Evolutionary conservation across 2,797 vertebrate genomes (phyloP), one percentile per base, ranked within the genome.

Genomic region (Lagocephalus sceleratus): DNA sequence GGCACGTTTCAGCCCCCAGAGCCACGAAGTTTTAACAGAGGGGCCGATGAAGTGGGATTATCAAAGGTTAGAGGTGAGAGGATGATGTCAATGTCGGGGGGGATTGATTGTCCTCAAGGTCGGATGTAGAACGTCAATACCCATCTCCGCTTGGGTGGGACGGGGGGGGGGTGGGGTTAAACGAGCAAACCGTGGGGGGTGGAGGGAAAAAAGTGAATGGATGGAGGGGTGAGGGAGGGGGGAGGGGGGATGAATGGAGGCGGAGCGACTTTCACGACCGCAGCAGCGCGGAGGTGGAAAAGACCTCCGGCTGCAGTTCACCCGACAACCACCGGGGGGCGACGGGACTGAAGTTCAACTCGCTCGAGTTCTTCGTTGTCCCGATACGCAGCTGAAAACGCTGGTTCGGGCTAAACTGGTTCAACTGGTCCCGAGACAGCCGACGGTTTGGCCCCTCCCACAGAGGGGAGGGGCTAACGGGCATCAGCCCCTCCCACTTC

Each of bases 61-160:
- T 58, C 43, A 22, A 21, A 20, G 35, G 17, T 62, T 49, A 50
- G 55, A 42, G 21, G 35, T 20, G 42, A 25, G 60, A 39, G 58
- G 48, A 60, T 51, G 21, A n/a, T n/a, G 17, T 42, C 40, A 19
- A 16, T 54, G 15, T 29, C 22, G 71, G 60, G 72, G 69, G 53
- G 54, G 76, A 91, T 90, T 90, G 90, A 91, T 91, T 76, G 81
- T 86, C 80, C 85, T 90, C 89, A 91, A 90, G 89, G 89, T 91
- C 86, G 78, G 83, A 87, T 85, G 80, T 69, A 81, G 68, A 85
- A 88, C 71, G 85, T 91, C 88, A 79, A 85, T 84, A 83, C 57
- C 84, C 79, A 86, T 89, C 86, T 87, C 75, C 55, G 63, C 78
- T 79, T 69, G 75, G 76, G 71, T 73, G 75, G 72, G 77, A 73